phyloP scores from a whole-genome alignment of 2,888 invertebrate species.

The Hydroisotoma schaefferi region DNA sequence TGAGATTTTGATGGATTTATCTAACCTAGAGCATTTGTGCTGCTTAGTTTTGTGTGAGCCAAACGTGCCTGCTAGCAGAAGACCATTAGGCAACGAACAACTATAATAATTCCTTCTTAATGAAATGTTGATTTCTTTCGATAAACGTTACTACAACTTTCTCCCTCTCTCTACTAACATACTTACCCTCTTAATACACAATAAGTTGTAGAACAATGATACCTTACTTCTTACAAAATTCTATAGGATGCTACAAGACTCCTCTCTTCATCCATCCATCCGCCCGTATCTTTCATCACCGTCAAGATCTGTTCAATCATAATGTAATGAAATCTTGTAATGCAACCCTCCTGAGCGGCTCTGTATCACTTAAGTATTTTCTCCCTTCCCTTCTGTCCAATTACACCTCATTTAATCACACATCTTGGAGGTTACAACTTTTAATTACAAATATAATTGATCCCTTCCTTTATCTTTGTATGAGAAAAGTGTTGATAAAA shows the following conservation, averaged over 20 bases:
- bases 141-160: slow-evolving; percentile 22
- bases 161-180: slow-evolving; percentile 6
- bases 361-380: background rate
- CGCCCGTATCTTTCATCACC: slow-evolving; percentile 2
- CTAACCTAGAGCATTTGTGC: slow-evolving; percentile 15
- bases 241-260: too few relatives aligned
- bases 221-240: too few relatives aligned
- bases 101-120: slow-evolving; percentile 31
- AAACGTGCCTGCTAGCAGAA: too few relatives aligned
- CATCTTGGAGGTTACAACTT: slow-evolving; percentile 6
- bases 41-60: background rate
- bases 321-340: slow-evolving; percentile 1
- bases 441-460: slow-evolving; percentile 9
- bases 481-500: too few relatives aligned
- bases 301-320: slow-evolving; percentile 6
- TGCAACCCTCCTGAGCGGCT: background rate
- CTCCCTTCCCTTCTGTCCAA: slow-evolving; percentile 4
- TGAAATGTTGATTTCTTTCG: slow-evolving; percentile 39
- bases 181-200: too few relatives aligned
- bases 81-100: slow-evolving; percentile 21
- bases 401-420: slow-evolving; percentile 9
- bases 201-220: too few relatives aligned
- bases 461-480: slow-evolving; percentile 5
- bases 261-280: background rate
- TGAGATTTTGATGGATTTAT: slow-evolving; percentile 36